Evolutionary conservation across 2,797 vertebrate genomes (phyloP).

Genomic region (Prionace glauca): DNA sequence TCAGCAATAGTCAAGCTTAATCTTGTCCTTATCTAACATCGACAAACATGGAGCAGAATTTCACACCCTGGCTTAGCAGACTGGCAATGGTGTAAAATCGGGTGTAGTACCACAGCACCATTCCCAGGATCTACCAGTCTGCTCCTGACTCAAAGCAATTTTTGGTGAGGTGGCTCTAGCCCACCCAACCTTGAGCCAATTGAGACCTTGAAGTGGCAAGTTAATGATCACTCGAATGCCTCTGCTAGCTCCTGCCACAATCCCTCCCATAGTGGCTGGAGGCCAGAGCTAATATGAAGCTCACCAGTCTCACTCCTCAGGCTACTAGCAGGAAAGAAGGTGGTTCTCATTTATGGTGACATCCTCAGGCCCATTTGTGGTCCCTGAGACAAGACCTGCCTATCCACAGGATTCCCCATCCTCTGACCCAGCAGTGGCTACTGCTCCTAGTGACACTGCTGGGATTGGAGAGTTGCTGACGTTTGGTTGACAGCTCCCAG

Average conservation of each 20-base stretch:
- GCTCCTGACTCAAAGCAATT: not conserved
- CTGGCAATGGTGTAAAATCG: not conserved
- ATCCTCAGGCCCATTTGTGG: not conserved
- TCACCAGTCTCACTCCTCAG: not conserved
- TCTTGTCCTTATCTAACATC: not conserved
- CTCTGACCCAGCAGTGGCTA: too few species aligned
- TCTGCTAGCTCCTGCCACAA: not conserved
- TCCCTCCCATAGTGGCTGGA: not conserved
- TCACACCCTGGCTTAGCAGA: not conserved
- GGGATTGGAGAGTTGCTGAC: too few species aligned
- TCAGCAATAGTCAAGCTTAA: not conserved
- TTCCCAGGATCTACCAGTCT: not conserved
- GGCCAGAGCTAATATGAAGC: not conserved
- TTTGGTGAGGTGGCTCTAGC: too few species aligned
- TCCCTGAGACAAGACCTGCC: not conserved
- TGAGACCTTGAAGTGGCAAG: not conserved
- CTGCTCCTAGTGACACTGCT: too few species aligned
- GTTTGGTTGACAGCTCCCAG: too few species aligned
- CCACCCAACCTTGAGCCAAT: not conserved
- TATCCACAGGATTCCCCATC: not conserved
- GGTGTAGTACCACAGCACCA: not conserved
- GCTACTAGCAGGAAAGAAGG: too few species aligned
- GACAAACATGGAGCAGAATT: not conserved
- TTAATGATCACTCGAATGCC: not conserved
- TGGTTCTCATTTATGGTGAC: not conserved